Base-by-base conservation (phyloP, 2,113 vertebrate species). In the Ardeotis arabs region DNA sequence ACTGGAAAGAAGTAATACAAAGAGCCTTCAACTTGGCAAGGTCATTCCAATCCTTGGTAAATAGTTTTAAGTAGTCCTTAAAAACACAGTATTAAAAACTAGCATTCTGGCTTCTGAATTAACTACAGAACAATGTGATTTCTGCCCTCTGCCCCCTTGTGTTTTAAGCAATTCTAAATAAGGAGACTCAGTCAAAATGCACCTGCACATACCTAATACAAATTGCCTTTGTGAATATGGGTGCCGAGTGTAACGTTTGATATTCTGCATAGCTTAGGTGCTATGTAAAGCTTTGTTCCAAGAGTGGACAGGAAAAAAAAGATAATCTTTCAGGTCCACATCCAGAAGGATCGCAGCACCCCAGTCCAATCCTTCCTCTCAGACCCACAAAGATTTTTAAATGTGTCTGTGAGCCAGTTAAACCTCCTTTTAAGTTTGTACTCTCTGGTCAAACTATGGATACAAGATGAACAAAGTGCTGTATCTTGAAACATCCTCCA, bases 111-210 rank as follows among this genome's bases (percentile, higher is more conserved):
- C 78, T 90, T 95, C 41, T 93, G 85, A 95, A 81, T 86, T 92
- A 41, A 73, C 92, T 91, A 77, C 67, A 75, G 41, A 95, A 94
- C 55, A 93, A 90, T 92, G 86, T 52, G 83, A 84, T 93, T 96
- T 96, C 84, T 97, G 70, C 68, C 76, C 58, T 56, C 50, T 89
- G 15, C 16, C 44, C 44, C 33, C 33, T 72, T 90, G 82, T 68
- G 70, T 93, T 94, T 96, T 92, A 80, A 96, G 83, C 82, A 97
- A 90, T 87, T 60, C 55, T 87, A 73, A 94, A 89, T 53, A 53
- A 45, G 55, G 69, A 50, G 64, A 53, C 5, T 37, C 77, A 86
- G 33, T 81, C 52, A 92, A 73, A 84, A 90, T 41, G 72, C 24
- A 97, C 77, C 78, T 94, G 94, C 84, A 93, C 75, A 78, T 92